Conservation (phyloP, 2,888 invertebrate species). For the Metalampra italica region DNA sequence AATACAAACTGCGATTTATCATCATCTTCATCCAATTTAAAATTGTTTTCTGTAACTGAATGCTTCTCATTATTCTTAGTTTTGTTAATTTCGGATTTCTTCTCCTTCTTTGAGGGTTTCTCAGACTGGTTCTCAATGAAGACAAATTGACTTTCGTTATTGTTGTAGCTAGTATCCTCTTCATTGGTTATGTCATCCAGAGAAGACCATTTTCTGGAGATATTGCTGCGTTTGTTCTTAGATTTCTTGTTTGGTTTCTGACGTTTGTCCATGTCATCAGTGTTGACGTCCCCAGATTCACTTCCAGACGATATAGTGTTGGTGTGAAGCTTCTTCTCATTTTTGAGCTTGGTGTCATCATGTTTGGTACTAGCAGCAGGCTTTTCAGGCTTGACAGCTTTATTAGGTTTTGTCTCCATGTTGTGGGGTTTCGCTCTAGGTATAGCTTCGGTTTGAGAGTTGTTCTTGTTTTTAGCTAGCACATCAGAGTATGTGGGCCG, state of each 20-base stretch:
- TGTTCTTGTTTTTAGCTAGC: slow-evolving; percentile 83
- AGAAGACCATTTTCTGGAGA: slow-evolving; percentile 80
- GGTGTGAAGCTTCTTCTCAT: slow-evolving; percentile 55
- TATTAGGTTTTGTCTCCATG: slow-evolving; percentile 52
- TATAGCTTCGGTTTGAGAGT: slow-evolving; percentile 59
- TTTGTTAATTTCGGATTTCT: slow-evolving; percentile 46
- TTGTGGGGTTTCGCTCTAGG: slow-evolving; percentile 67
- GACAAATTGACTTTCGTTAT: slow-evolving; percentile 64
- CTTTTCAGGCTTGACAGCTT: slow-evolving; percentile 59
- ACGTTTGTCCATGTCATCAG: slow-evolving; percentile 61
- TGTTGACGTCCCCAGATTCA: slow-evolving; percentile 69
- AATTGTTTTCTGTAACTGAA: slow-evolving; percentile 43
- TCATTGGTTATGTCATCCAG: slow-evolving; percentile 74
- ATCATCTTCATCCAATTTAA: slow-evolving; percentile 53
- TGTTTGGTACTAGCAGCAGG: slow-evolving; percentile 39
- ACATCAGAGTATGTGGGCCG: slow-evolving; percentile 92
- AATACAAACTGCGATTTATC: slow-evolving; percentile 50
- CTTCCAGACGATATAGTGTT: slow-evolving; percentile 68
- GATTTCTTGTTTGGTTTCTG: slow-evolving; percentile 57
- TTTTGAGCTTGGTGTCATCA: slow-evolving; percentile 58
- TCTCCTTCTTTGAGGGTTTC: slow-evolving; percentile 61
- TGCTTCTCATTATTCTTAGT: slow-evolving; percentile 44
- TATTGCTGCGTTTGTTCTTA: slow-evolving; percentile 65
- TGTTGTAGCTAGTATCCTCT: slow-evolving; percentile 46
- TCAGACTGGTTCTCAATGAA: slow-evolving; percentile 64